Evolutionary conservation across 2,888 invertebrate genomes (phyloP), one percentile per base, ranked within the genome.

Genomic region (Tuberolachnus salignus): DNA sequence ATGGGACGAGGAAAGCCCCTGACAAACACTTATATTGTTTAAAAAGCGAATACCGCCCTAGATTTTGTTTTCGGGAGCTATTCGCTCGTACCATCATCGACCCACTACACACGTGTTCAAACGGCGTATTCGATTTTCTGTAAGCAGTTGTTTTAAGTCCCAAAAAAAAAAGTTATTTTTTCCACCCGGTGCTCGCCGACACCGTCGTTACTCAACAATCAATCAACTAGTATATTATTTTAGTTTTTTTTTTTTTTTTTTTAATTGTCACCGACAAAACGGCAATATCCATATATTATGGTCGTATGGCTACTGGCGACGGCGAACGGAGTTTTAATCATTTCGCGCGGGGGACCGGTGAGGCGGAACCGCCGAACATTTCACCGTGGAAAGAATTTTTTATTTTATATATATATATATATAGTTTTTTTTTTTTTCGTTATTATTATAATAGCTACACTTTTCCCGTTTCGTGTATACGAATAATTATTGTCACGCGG

Each of bases 311-410:
- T 34, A 34, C 71, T 42, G 9, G 71, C 26, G 46, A 23, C 59
- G 19, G 53, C 44, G 42, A 63, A 61, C 49, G 16, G 26, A 72
- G 51, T 70, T 70, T 57, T 23, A 44, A 70, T 70, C 21, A 69
- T 42, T 55, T 16, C 13, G 19, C 13, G 23, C 23, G 42, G 49
- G 1, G 3, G 19, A 0, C 19, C 46, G 26, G 3, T 53, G 75
- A 75, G 21, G 75, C 19, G 53, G 75, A 57, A 75, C 75, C 44
- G 59, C 55, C 49, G 51, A 16, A 66, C 66, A 46, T 75, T 75
- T 75, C 75, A 75, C 75, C 44, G 66, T 75, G 75, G 66, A 75
- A 74, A 75, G 23, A 55, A 74, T 66, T 63, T 73, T 74, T n/a
- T n/a, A n/a, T n/a, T n/a, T n/a, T n/a, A n/a, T n/a, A n/a, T n/a